Evolutionary conservation across 2,797 vertebrate species (phyloP).

Genomic region (Epinephelus coioides): DNA sequence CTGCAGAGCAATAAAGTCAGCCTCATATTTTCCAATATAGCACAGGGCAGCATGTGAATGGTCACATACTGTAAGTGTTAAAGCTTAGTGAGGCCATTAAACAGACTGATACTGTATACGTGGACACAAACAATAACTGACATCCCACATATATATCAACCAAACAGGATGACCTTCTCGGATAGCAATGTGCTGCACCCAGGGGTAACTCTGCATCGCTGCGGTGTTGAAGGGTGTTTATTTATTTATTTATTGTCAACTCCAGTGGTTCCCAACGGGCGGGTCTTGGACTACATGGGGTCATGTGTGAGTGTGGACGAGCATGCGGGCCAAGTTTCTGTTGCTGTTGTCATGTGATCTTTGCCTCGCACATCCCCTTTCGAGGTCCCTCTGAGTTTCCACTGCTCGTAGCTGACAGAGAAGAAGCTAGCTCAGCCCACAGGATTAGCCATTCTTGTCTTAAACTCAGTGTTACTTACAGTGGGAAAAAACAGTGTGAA

Average conservation of each 20-base stretch:
- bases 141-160: conserved; percentile 22
- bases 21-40: conserved; percentile 58
- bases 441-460: not conserved
- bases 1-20: conserved; percentile 50
- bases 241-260: conserved; percentile 11
- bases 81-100: conserved; percentile 25
- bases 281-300: conserved; percentile 1
- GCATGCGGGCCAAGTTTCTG: not conserved
- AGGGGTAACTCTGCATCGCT: conserved; percentile 21
- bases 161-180: conserved; percentile 38
- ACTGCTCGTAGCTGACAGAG: conserved; percentile 1
- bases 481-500: no score
- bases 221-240: conserved; percentile 16
- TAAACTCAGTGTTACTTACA: not conserved
- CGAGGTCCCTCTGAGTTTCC: not conserved
- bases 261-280: conserved; percentile 5
- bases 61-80: conserved; percentile 11
- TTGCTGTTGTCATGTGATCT: not conserved
- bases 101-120: conserved; percentile 3
- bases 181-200: not conserved
- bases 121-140: conserved; percentile 33
- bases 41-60: conserved; percentile 28
- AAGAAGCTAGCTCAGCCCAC: not conserved
- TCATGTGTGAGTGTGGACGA: conserved; percentile 4
- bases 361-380: not conserved